Evolutionary conservation across 1,140 invertebrate genomes (phyloP).

Genomic region (Pogonomyrmex barbatus): DNA sequence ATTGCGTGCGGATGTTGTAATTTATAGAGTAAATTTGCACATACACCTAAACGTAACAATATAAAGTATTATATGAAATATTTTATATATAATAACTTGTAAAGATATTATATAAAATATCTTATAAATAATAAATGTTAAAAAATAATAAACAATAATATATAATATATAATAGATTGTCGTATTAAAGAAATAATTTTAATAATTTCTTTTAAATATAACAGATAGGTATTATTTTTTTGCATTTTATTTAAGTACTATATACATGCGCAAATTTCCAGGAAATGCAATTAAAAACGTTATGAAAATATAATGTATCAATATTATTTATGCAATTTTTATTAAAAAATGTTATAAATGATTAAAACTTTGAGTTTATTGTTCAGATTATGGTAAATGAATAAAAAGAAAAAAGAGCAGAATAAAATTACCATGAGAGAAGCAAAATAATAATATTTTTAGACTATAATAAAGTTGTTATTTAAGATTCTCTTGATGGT

Average conservation of each 20-base stretch:
- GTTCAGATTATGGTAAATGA: neutral
- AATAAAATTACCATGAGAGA: neutral
- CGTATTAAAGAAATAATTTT: too few relatives aligned
- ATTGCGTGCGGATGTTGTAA: neutral
- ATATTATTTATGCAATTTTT: neutral
- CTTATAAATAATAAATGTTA: neutral
- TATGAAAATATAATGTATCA: neutral
- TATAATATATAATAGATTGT: too few relatives aligned
- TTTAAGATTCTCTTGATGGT: neutral
- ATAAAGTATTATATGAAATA: neutral
- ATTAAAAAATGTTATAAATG: neutral
- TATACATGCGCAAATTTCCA: neutral
- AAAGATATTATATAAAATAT: neutral
- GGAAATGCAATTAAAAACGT: neutral
- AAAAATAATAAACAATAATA: neutral
- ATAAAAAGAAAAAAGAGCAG: neutral
- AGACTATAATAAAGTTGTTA: neutral
- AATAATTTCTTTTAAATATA: too few relatives aligned
- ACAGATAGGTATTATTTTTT: neutral
- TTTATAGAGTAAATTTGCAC: neutral
- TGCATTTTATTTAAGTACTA: neutral
- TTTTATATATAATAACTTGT: neutral
- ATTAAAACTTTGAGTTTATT: slow-evolving; percentile 13
- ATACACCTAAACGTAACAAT: neutral
- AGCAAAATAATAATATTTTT: neutral